Base-by-base conservation (phyloP, 2,113 vertebrate genomes). In the Aldabrachelys gigantea region DNA sequence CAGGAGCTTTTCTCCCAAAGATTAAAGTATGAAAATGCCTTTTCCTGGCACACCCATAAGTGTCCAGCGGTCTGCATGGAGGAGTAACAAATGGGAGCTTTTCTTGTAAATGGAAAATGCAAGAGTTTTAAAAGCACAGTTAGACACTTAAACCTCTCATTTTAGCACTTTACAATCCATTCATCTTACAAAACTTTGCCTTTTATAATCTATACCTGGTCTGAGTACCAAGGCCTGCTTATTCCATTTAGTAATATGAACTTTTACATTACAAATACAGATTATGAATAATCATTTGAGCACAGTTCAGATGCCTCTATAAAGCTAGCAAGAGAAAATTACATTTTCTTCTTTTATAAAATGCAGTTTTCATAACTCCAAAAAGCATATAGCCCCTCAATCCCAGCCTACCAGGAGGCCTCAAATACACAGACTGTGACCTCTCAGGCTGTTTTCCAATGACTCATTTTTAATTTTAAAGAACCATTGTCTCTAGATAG, bases 391-490 rank as follows among this genome's bases (percentile, higher is more conserved):
- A 85, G 38, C 85, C 80, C 85, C 62, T 91, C 79, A 83, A 92
- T 78, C 85, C 94, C 93, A 75, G 72, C 84, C 79, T 93, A 88
- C 86, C 93, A 96, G 86, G 90, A 96, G 93, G 90, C 76, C 91
- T 97, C 82, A 95, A 97, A 95, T 95, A 88, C 94, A 95, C 85
- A 94, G 94, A 89, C 94, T 97, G 72, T 79, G 95, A 85, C 91
- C 94, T 97, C 93, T 89, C 3, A 2, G 97, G 91, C 94, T 97
- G 89, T 96, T 98, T 98, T 96, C 94, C 96, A 97, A 83, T 97
- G 90, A 97, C 91, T 97, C 97, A 96, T 96, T 97, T 98, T 97
- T 96, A 98, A 97, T 97, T 96, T 98, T 97, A 97, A 98, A 98
- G 96, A 95, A 91, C 83, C 95, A 97, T 97, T 98, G 97, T 97